These are phyloP conservation scores for Raja brachyura DNA, from an alignment of 2,113 vertebrate species.

Conservation along the genomic window DNA sequence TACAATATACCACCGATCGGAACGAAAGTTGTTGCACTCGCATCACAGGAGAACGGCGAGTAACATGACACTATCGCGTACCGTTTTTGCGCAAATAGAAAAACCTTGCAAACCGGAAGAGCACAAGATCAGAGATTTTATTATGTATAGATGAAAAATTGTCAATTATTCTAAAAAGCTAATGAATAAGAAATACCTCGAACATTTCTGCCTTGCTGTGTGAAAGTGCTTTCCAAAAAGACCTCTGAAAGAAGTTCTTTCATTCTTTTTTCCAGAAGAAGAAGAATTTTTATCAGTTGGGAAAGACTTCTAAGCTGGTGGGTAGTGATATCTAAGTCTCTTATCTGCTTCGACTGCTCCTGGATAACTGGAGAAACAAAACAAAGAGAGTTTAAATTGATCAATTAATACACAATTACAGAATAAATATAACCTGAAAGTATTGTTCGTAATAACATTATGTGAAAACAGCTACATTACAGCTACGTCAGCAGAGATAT, in stretches of 20 bases:
- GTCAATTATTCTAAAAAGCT: conserved; percentile 39
- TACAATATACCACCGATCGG: no score
- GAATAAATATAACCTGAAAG: not conserved
- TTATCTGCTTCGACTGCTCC: conserved; percentile 57
- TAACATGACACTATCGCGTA: no score
- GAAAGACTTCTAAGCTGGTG: conserved; percentile 76
- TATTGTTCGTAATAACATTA: not conserved
- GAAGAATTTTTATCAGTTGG: conserved; percentile 63
- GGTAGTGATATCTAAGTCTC: conserved; percentile 68
- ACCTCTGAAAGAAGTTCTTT: conserved; percentile 65
- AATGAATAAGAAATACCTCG: conserved; percentile 66
- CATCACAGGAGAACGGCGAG: no score
- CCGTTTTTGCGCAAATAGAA: no score
- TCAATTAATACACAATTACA: conserved; percentile 47
- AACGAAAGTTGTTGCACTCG: no score
- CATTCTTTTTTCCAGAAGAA: conserved; percentile 71
- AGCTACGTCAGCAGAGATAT: not conserved
- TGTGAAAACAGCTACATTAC: not conserved
- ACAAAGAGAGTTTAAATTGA: conserved; percentile 59
- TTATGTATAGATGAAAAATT: conserved; percentile 31
- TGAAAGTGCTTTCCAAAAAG: conserved; percentile 57
- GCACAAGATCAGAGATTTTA: no score
- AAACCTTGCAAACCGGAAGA: no score
- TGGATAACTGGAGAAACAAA: conserved; percentile 58
- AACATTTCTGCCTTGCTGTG: conserved; percentile 53